Percentiles rank a stretch among this genome's conserved stretches.
phyloP scores from a whole-genome alignment of 2,888 invertebrate species.

The Hofmannophila pseudospretella region DNA sequence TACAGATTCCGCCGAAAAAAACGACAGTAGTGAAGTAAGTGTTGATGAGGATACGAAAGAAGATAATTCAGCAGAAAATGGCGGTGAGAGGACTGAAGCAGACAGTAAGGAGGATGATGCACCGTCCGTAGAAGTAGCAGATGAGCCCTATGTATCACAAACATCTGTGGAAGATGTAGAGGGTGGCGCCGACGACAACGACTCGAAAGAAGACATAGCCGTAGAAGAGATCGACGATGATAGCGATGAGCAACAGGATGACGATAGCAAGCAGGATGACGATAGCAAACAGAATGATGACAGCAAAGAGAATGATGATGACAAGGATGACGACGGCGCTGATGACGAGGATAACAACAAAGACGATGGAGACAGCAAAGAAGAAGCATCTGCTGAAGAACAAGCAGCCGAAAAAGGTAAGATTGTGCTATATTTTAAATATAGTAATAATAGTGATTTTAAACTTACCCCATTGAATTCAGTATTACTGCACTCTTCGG shows the following conservation, averaged over 20 bases:
- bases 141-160: conserved; percentile 67
- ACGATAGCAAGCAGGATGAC: conserved; percentile 30
- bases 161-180: conserved; percentile 66
- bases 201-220: conserved; percentile 50
- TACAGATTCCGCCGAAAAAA: conserved; percentile 69
- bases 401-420: conserved; percentile 63
- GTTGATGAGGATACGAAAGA: conserved; percentile 65
- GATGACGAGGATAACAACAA: conserved; percentile 45
- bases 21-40: conserved; percentile 72
- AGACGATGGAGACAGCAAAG: conserved; percentile 49
- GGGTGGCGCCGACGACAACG: conserved; percentile 44
- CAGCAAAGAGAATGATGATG: conserved; percentile 48
- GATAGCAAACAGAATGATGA: conserved; percentile 27
- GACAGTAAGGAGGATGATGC: conserved; percentile 50
- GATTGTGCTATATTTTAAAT: too few relatives aligned
- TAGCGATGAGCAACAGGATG: conserved; percentile 48
- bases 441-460: too few relatives aligned
- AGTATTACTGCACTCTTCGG: too few relatives aligned
- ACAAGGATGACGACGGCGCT: conserved; percentile 28
- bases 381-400: conserved; percentile 68
- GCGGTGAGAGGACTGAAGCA: conserved; percentile 36
- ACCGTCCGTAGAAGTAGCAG: conserved; percentile 66
- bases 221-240: conserved; percentile 42
- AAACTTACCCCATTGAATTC: too few relatives aligned
- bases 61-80: conserved; percentile 58